These are phyloP conservation scores for Spondyliosoma cantharus DNA, from an alignment of 2,797 vertebrate species.

Conservation along the genomic window DNA sequence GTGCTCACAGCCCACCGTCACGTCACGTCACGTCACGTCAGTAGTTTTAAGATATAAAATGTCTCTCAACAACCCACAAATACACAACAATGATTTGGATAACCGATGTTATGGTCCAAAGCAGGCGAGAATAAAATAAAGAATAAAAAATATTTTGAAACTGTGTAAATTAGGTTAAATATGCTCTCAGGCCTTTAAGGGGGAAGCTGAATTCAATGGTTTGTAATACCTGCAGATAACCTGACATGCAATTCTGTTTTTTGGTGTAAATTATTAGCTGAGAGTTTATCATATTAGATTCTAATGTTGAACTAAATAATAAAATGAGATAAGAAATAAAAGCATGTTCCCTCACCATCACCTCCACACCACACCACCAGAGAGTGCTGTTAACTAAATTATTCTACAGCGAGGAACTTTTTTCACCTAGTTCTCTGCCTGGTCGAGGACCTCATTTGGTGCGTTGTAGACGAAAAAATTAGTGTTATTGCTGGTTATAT, in stretches of 20 bases:
- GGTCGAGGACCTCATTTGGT: background rate
- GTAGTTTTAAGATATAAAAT: background rate
- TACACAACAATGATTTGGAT: background rate
- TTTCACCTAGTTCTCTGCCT: background rate
- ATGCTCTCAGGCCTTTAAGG: background rate
- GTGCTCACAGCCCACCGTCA: background rate
- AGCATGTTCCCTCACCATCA: background rate
- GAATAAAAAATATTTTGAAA: background rate
- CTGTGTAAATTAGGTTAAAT: too few species aligned
- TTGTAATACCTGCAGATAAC: background rate
- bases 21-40: too few species aligned
- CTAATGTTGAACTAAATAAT: background rate
- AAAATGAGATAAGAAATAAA: background rate
- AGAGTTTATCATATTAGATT: background rate
- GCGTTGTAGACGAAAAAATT: background rate
- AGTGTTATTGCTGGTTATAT: too few species aligned
- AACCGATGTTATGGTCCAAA: background rate
- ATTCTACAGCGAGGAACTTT: background rate
- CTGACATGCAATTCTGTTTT: background rate
- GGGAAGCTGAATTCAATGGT: background rate
- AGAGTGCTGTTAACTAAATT: background rate
- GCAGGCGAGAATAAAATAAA: background rate
- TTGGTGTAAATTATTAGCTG: background rate
- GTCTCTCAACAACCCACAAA: background rate
- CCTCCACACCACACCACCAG: constrained; percentile 4